phyloP scores from a whole-genome alignment of 2,113 vertebrate genomes.

The Pelodiscus sinensis region DNA sequence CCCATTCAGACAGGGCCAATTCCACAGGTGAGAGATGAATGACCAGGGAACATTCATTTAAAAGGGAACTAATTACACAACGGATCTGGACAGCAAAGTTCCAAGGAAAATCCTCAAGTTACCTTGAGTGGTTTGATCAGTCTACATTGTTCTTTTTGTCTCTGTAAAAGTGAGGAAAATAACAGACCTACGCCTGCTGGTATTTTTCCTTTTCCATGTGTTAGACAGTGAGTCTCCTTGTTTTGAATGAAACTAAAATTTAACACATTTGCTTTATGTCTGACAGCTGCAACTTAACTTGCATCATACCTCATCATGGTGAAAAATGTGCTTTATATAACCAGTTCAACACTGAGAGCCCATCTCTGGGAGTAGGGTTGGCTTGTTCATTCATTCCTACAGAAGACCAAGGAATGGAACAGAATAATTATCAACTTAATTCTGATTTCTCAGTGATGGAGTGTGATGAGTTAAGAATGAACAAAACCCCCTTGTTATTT shows the following conservation, averaged over 20 bases:
- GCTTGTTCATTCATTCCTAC: background rate
- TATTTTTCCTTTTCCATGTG: background rate
- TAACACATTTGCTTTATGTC: background rate
- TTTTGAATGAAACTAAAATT: background rate
- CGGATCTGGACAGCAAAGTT: background rate
- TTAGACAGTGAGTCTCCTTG: background rate
- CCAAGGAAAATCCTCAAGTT: background rate
- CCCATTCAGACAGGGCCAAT: constrained; percentile 95
- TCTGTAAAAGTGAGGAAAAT: background rate
- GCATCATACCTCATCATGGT: background rate
- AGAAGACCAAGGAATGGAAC: background rate
- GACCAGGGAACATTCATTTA: background rate
- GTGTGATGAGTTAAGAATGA: background rate
- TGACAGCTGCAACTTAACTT: background rate
- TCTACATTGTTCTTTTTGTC: background rate
- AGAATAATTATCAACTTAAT: background rate
- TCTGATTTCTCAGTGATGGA: background rate
- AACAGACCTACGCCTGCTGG: too few relatives aligned
- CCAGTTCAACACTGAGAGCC: background rate
- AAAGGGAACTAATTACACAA: background rate
- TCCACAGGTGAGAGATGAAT: constrained; percentile 91
- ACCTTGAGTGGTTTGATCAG: background rate
- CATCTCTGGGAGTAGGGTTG: background rate
- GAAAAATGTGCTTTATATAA: background rate
- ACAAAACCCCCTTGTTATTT: background rate